Percentiles rank a stretch among this genome's conserved stretches.
Conservation (phyloP, 2,888 invertebrate genomes). For the Hemistola chrysoprasaria region DNA sequence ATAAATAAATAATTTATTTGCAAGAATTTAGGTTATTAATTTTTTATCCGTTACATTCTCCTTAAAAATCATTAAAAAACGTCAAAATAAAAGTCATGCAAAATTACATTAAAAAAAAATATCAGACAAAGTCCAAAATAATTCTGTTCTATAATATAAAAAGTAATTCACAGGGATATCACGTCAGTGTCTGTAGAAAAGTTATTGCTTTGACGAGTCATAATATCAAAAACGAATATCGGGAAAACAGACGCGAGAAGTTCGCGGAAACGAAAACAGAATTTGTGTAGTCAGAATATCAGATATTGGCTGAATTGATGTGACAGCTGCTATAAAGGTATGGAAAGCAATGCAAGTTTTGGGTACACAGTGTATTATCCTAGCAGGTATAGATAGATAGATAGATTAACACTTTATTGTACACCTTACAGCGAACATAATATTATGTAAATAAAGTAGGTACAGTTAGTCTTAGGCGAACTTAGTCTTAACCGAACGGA, state of each 20-base stretch:
- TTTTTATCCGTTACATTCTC: no score
- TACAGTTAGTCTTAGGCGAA: no score
- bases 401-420: no score
- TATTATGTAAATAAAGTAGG: no score
- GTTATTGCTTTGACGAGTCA: slow-evolving; percentile 6
- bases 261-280: slow-evolving; percentile 1
- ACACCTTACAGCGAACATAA: no score
- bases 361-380: no score
- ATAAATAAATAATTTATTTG: no score
- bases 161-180: slow-evolving; percentile 2
- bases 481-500: no score
- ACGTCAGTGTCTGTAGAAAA: slow-evolving; percentile 11
- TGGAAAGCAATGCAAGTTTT: neutral
- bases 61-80: no score
- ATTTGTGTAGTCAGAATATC: slow-evolving; percentile 8
- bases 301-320: slow-evolving; percentile 1
- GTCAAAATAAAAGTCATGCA: no score
- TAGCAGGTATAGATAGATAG: no score
- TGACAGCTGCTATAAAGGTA: neutral
- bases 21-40: no score
- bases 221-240: slow-evolving; percentile 14
- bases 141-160: neutral
- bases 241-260: neutral
- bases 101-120: neutral
- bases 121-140: slow-evolving; percentile 2